Percentiles rank a stretch among this genome's conserved stretches.
Evolutionary conservation across 1,140 invertebrate genomes (phyloP).

Genomic region (Caenorhabditis brenneri): DNA sequence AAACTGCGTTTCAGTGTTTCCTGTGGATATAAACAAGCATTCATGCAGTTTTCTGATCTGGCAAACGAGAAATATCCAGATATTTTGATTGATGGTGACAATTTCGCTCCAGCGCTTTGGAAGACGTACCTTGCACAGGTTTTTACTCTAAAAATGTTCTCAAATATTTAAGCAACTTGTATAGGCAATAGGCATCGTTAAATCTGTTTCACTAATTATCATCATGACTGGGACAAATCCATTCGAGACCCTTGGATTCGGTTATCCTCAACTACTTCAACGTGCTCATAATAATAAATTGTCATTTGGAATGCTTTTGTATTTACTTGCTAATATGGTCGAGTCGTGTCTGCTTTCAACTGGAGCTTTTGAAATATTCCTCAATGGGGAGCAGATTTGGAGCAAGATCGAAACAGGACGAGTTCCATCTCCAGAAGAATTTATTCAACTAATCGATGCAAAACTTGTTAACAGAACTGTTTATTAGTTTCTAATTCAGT

Average conservation of each 20-base stretch:
- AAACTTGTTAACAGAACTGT: neutral
- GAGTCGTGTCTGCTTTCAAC: conserved; percentile 92
- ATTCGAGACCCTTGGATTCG: conserved; percentile 78
- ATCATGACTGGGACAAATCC: conserved; percentile 83
- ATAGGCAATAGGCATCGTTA: conserved; percentile 76
- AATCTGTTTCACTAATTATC: conserved; percentile 85
- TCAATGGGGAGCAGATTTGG: conserved; percentile 92
- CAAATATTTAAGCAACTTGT: conserved; percentile 44
- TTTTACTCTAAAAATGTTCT: conserved; percentile 61
- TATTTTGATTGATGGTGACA: conserved; percentile 85
- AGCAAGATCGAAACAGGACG: conserved; percentile 95
- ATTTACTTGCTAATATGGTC: conserved; percentile 61
- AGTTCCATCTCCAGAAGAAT: conserved; percentile 89
- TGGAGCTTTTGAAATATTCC: conserved; percentile 94
- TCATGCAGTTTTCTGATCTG: conserved; percentile 88
- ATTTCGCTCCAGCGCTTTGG: conserved; percentile 86
- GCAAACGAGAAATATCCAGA: conserved; percentile 90
- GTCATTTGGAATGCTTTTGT: conserved; percentile 64
- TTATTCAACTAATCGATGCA: conserved; percentile 80
- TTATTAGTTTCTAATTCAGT: no score
- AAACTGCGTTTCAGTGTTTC: conserved; percentile 75
- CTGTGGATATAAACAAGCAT: conserved; percentile 78
- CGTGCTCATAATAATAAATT: conserved; percentile 90
- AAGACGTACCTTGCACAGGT: conserved; percentile 84
- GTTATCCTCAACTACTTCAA: conserved; percentile 80